Conservation (phyloP, 2,113 vertebrate genomes). For the Phrynosoma blainvillii region DNA sequence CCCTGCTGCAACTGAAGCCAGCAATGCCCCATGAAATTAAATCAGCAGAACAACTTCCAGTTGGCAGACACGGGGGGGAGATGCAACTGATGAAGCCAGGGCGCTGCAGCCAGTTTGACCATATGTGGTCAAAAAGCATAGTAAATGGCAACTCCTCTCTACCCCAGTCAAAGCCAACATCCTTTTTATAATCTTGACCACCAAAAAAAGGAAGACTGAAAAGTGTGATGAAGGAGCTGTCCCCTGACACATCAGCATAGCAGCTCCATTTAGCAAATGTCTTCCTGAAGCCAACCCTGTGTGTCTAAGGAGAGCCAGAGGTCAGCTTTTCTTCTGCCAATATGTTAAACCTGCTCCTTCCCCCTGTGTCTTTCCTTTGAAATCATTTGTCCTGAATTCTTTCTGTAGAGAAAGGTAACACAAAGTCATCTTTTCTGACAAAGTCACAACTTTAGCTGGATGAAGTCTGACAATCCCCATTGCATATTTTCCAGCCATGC, state of each 20-base stretch:
- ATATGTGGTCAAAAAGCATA: conserved; percentile 15
- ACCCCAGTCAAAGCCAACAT: conserved; percentile 14
- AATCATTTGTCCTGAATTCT: background rate
- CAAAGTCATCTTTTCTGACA: conserved; percentile 8
- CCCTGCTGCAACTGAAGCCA: background rate
- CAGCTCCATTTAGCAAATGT: conserved; percentile 26
- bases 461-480: conserved; percentile 13
- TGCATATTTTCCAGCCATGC: conserved; percentile 49
- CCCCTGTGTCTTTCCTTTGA: background rate
- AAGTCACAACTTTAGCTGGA: conserved; percentile 2
- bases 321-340: conserved; percentile 3
- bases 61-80: background rate
- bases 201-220: background rate
- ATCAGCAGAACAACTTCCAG: background rate
- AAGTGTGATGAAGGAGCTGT: background rate
- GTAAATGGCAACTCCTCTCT: background rate
- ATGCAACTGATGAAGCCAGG: background rate
- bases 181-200: background rate
- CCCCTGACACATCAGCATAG: background rate
- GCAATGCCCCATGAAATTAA: background rate
- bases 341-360: conserved; percentile 30
- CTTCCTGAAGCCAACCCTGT: conserved; percentile 17
- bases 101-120: background rate
- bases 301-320: conserved; percentile 1
- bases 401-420: conserved; percentile 1